phyloP scores from a whole-genome alignment of 2,888 invertebrate species.

The Argyresthia goedartella region DNA sequence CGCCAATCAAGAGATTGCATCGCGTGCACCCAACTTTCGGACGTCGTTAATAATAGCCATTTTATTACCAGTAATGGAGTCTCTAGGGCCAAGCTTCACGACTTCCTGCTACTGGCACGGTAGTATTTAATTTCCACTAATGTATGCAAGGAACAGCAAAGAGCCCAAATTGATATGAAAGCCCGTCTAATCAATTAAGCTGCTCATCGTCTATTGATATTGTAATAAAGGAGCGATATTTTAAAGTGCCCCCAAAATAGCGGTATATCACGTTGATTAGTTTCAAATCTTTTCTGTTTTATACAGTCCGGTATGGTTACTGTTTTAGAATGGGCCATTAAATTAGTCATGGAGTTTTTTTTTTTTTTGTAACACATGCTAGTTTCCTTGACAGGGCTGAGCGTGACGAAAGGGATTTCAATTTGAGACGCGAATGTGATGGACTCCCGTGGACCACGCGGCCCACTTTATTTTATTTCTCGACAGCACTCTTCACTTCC shows the following conservation, averaged over 20 bases:
- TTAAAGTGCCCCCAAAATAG: slow-evolving; percentile 29
- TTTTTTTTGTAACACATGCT: slow-evolving; percentile 40
- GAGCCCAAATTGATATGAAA: slow-evolving; percentile 20
- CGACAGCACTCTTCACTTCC: too few species aligned
- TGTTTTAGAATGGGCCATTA: too few species aligned
- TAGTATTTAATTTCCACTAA: slow-evolving; percentile 63
- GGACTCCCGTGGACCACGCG: slow-evolving; percentile 28
- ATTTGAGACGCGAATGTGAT: slow-evolving; percentile 38
- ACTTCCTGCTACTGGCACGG: slow-evolving; percentile 53
- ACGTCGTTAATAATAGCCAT: slow-evolving; percentile 71
- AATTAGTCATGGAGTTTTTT: too few species aligned
- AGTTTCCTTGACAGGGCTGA: slow-evolving; percentile 49
- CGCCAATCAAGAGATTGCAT: slow-evolving; percentile 71
- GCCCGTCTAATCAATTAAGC: slow-evolving; percentile 57
- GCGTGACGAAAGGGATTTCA: slow-evolving; percentile 65
- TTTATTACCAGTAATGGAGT: slow-evolving; percentile 70
- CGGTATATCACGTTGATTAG: slow-evolving; percentile 51
- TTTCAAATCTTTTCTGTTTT: slow-evolving; percentile 17
- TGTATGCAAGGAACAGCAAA: slow-evolving; percentile 50
- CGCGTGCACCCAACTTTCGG: slow-evolving; percentile 70
- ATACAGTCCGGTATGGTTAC: too few species aligned
- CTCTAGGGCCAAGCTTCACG: slow-evolving; percentile 51
- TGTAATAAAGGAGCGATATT: slow-evolving; percentile 48
- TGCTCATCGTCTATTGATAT: slow-evolving; percentile 35
- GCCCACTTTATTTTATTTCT: too few species aligned